These are phyloP conservation scores for Uromys caudimaculatus DNA, from an alignment of 2,797 vertebrate genomes.

Conservation along the genomic window DNA sequence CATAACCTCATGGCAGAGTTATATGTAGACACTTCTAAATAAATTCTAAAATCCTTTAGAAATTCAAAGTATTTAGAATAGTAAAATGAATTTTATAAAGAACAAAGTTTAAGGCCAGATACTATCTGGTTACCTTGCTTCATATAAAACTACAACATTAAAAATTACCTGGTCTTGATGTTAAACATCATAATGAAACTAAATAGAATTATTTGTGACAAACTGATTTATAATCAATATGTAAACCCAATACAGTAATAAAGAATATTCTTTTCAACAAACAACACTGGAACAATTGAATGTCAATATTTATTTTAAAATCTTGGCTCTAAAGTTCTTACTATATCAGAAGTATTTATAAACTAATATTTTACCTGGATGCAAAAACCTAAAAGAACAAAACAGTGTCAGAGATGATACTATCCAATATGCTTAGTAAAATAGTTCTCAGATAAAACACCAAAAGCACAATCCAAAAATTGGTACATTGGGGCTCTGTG, in stretches of 20 bases:
- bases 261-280: not conserved
- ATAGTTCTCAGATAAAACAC: not conserved
- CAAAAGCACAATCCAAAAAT: not conserved
- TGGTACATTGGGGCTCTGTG: not conserved
- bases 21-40: not conserved
- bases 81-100: conserved; percentile 10
- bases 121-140: not conserved
- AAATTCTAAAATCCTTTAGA: not conserved
- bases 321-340: not conserved
- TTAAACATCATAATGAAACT: not conserved
- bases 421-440: not conserved
- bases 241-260: not conserved
- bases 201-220: not conserved
- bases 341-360: not conserved
- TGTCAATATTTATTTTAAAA: not conserved
- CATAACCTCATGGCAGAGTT: not conserved
- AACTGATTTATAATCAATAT: not conserved
- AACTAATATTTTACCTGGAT: not conserved
- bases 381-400: not conserved
- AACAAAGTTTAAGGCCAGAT: not conserved
- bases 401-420: not conserved
- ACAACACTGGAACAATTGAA: not conserved
- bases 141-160: not conserved
- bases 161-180: not conserved
- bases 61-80: not conserved